phyloP scores from a whole-genome alignment of 2,113 vertebrate genomes.

The Galemys pyrenaicus region DNA sequence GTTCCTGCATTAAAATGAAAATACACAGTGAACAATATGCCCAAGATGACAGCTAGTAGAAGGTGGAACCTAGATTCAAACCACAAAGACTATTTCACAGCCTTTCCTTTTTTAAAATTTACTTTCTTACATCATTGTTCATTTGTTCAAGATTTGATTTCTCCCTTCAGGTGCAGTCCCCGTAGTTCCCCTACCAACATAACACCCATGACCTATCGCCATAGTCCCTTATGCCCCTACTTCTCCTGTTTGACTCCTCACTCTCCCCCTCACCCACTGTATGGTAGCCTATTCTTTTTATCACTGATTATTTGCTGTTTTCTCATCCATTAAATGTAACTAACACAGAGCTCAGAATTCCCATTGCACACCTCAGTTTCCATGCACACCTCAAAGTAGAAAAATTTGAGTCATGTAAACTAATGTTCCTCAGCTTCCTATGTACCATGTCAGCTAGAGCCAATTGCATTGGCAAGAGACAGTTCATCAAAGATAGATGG shows the following conservation, averaged over 20 bases:
- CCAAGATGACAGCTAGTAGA: background rate
- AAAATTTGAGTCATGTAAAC: background rate
- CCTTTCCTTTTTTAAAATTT: background rate
- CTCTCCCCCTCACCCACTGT: background rate
- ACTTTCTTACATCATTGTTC: no score
- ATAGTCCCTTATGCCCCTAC: no score
- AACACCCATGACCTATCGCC: no score
- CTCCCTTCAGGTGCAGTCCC: no score
- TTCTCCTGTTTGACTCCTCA: no score
- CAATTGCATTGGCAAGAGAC: background rate
- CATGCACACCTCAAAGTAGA: background rate
- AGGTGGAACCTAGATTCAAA: background rate
- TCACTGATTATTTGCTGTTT: background rate
- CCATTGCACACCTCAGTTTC: background rate
- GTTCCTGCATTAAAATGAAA: background rate
- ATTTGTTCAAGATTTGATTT: no score
- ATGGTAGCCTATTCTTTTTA: background rate
- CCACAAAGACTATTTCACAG: background rate
- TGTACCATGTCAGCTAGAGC: background rate
- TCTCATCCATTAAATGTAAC: conserved; percentile 1
- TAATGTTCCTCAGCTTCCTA: background rate
- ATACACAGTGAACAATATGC: background rate
- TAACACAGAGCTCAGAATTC: background rate
- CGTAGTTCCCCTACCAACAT: no score
- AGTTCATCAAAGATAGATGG: background rate